phyloP scores from a whole-genome alignment of 2,888 invertebrate genomes.

The Callimorpha dominula region DNA sequence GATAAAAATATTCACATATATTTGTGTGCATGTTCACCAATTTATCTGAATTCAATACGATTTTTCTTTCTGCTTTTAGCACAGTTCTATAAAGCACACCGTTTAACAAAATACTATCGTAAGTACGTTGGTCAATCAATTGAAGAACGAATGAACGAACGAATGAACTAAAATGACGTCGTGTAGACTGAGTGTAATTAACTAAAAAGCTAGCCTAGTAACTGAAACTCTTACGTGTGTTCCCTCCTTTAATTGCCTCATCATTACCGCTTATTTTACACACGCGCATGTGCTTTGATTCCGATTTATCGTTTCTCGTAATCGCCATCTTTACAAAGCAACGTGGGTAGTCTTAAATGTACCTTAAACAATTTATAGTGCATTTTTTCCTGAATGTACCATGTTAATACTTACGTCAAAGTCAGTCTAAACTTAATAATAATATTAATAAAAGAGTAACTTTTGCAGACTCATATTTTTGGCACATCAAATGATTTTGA shows the following conservation, averaged over 20 bases:
- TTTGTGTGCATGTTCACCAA: too few species aligned
- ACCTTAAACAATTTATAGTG: slow-evolving; percentile 15
- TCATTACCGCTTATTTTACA: slow-evolving; percentile 43
- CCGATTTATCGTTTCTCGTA: slow-evolving; percentile 48
- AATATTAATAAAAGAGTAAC: neutral
- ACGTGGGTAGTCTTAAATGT: slow-evolving; percentile 41
- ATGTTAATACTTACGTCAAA: neutral
- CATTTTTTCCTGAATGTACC: neutral
- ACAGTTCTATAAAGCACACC: neutral
- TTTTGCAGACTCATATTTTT: too few species aligned
- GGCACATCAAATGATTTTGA: too few species aligned
- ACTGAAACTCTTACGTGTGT: slow-evolving; percentile 37
- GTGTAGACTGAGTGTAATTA: slow-evolving; percentile 4
- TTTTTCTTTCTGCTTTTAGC: neutral
- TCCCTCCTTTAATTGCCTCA: slow-evolving; percentile 37
- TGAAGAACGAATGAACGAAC: neutral
- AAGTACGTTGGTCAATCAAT: neutral
- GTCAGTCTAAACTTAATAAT: neutral
- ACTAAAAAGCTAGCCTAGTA: slow-evolving; percentile 1
- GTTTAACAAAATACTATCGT: neutral
- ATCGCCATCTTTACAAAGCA: slow-evolving; percentile 32
- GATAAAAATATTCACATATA: too few species aligned
- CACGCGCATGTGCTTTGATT: slow-evolving; percentile 43
- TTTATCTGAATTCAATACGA: too few species aligned
- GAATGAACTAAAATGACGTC: neutral